Conservation (phyloP, 2,113 vertebrate genomes). For the Toxostoma redivivum region DNA sequence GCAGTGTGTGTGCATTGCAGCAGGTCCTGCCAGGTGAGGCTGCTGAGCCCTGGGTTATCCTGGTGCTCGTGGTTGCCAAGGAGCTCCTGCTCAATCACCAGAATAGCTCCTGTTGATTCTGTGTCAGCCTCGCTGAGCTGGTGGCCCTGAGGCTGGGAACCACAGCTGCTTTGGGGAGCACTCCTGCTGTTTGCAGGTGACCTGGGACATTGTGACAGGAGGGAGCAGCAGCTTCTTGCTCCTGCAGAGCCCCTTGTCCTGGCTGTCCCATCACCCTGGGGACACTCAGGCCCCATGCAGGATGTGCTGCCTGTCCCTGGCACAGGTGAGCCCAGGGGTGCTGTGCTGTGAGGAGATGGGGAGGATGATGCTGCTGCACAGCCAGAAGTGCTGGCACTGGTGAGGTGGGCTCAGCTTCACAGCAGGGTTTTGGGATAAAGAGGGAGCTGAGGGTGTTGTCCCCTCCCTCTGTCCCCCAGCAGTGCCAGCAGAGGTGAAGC, state of each 20-base stretch:
- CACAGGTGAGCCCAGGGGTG: neutral
- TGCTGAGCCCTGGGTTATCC: neutral
- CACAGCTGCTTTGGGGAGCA: neutral
- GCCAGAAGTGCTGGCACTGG: neutral
- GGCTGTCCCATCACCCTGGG: accelerated
- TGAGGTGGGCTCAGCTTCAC: neutral
- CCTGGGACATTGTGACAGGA: neutral
- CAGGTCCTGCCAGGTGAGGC: neutral
- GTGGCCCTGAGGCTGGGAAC: neutral
- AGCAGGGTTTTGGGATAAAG: neutral
- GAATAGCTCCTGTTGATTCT: neutral
- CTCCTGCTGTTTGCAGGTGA: neutral
- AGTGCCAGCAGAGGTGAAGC: neutral
- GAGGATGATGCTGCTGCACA: neutral
- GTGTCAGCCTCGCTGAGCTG: neutral
- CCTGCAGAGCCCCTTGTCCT: neutral
- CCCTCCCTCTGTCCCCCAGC: neutral
- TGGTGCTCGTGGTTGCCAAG: neutral
- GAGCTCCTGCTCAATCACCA: neutral
- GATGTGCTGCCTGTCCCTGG: neutral
- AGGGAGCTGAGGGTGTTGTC: neutral
- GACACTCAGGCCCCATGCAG: accelerated
- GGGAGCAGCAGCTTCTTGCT: neutral
- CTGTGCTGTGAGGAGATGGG: neutral
- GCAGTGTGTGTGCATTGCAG: neutral